These are phyloP conservation scores for Vidua chalybeata DNA, from an alignment of 2,113 vertebrate genomes.

Conservation along the genomic window DNA sequence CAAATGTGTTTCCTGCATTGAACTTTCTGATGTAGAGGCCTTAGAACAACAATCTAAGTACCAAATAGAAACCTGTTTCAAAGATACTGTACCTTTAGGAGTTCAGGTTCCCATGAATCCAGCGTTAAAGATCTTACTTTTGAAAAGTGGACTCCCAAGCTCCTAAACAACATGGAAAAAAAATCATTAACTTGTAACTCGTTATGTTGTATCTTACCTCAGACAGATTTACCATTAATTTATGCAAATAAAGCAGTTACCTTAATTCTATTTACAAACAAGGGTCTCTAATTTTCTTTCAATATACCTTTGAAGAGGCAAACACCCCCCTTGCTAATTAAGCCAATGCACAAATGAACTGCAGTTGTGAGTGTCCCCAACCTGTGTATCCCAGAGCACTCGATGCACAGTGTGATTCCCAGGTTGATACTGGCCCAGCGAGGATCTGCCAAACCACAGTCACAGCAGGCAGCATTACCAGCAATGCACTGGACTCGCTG, in stretches of 20 bases:
- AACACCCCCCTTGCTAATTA: neutral
- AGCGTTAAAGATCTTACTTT: constrained; percentile 96
- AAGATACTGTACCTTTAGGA: constrained; percentile 86
- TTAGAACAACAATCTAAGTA: neutral
- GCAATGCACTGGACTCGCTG: constrained; percentile 89
- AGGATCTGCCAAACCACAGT: constrained; percentile 91
- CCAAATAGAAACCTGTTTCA: neutral
- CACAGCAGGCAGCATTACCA: constrained; percentile 90
- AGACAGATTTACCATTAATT: neutral
- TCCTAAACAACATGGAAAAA: constrained; percentile 75
- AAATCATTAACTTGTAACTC: neutral
- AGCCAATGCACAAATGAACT: neutral
- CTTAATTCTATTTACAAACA: neutral
- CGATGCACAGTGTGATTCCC: constrained; percentile 94
- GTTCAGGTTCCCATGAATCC: constrained; percentile 96
- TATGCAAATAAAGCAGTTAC: neutral
- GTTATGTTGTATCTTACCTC: neutral
- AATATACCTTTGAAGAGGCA: neutral
- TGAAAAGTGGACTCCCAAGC: constrained; percentile 96
- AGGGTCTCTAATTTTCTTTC: neutral
- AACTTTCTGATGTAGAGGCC: neutral
- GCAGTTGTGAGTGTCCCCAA: constrained; percentile 43
- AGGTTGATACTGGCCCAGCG: constrained; percentile 98
- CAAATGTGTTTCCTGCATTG: neutral
- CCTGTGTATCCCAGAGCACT: constrained; percentile 98